These are phyloP conservation scores for Nesospiza acunhae DNA, from an alignment of 2,113 vertebrate genomes.

Conservation along the genomic window DNA sequence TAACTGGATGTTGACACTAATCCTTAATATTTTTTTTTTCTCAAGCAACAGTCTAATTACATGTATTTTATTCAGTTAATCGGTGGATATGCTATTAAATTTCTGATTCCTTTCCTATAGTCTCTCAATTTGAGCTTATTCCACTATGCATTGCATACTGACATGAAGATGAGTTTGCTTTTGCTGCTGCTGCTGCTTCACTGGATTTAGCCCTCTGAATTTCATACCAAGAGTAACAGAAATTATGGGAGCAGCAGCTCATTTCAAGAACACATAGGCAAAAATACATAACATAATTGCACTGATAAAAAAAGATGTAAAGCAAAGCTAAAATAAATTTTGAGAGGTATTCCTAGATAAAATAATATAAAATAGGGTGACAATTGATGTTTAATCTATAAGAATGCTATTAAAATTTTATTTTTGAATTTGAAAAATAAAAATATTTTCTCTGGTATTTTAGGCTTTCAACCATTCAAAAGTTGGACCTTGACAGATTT, in stretches of 20 bases:
- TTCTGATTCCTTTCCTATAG: constrained; percentile 21
- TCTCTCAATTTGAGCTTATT: constrained; percentile 22
- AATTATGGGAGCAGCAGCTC: not conserved
- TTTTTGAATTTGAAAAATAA: not conserved
- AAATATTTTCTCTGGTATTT: not conserved
- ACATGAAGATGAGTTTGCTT: not conserved
- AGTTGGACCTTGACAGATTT: not conserved
- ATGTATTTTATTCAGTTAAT: constrained; percentile 50
- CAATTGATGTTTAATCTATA: not conserved
- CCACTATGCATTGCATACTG: constrained; percentile 7
- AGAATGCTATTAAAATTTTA: not conserved
- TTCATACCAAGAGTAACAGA: not conserved
- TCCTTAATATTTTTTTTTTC: constrained; percentile 1
- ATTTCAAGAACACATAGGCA: not conserved
- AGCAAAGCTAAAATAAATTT: not conserved
- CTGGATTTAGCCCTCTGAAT: not conserved
- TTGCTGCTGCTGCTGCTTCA: not conserved
- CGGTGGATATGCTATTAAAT: constrained; percentile 29
- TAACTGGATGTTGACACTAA: constrained; percentile 29
- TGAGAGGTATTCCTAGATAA: not conserved
- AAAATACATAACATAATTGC: not conserved
- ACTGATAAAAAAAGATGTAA: not conserved
- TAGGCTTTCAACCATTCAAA: not conserved
- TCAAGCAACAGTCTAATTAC: constrained; percentile 4
- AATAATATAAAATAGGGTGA: not conserved